phyloP scores from a whole-genome alignment of 2,888 invertebrate genomes.

The Choreutis nemorana region DNA sequence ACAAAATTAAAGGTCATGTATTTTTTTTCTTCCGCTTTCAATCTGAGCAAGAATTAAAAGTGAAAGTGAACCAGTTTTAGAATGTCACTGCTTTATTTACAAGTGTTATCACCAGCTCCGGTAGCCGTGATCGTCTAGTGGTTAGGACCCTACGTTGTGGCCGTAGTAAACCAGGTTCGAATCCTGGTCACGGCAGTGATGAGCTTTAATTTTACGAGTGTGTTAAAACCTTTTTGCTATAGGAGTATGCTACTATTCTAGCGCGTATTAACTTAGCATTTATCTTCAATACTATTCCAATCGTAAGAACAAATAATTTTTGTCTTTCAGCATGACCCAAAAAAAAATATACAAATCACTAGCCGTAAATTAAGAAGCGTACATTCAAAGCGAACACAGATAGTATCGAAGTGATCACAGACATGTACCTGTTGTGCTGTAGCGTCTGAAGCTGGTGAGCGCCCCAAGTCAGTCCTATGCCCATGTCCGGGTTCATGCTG shows the following conservation, averaged over 20 bases:
- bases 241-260: too few relatives aligned
- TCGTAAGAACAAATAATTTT: too few relatives aligned
- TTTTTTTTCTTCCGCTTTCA: too few relatives aligned
- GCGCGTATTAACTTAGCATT: too few relatives aligned
- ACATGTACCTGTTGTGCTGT: constrained; percentile 75
- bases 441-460: constrained; percentile 74
- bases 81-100: constrained; percentile 4
- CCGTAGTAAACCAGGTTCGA: constrained; percentile 73
- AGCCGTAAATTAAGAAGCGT: constrained; percentile 10
- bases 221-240: too few relatives aligned
- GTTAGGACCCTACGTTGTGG: constrained; percentile 70
- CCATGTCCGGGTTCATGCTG: constrained; percentile 79
- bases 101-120: constrained; percentile 13
- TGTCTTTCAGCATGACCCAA: not conserved
- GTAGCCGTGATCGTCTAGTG: constrained; percentile 69
- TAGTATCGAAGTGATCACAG: constrained; percentile 44
- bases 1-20: too few relatives aligned
- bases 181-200: constrained; percentile 73
- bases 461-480: constrained; percentile 73
- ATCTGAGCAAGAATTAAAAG: not conserved
- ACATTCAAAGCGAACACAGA: constrained; percentile 14
- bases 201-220: too few relatives aligned
- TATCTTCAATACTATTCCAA: too few relatives aligned
- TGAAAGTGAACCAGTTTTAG: constrained; percentile 1
- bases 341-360: not conserved